Percentiles rank a stretch among this genome's conserved stretches.
Conservation (phyloP, 1,140 invertebrate genomes). For the Psilanteris sp. region DNA sequence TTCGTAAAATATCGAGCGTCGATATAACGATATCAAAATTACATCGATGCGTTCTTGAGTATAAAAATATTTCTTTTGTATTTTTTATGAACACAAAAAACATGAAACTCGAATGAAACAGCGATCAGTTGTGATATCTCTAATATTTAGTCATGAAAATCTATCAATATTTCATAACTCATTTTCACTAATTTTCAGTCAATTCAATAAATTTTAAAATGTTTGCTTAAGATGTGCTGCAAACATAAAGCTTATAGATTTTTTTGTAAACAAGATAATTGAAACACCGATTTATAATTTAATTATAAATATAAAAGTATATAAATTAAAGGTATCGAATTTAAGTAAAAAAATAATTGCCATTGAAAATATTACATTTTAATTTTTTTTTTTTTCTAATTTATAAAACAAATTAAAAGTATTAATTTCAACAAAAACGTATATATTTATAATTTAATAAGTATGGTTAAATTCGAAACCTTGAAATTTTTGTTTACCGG, state of each 20-base stretch:
- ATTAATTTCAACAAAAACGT: too few species aligned
- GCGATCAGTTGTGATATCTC: not conserved
- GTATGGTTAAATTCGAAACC: not conserved
- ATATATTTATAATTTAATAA: too few species aligned
- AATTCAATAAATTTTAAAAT: slow-evolving; percentile 4
- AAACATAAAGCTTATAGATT: slow-evolving; percentile 4
- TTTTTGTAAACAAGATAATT: not conserved
- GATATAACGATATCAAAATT: slow-evolving; percentile 16
- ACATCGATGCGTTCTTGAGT: slow-evolving; percentile 14
- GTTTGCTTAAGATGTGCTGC: not conserved
- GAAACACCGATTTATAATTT: slow-evolving; percentile 3
- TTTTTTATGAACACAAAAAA: slow-evolving; percentile 24
- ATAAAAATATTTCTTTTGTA: slow-evolving; percentile 33
- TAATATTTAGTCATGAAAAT: not conserved
- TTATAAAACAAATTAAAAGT: too few species aligned
- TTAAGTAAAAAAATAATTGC: too few species aligned
- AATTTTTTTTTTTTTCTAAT: too few species aligned
- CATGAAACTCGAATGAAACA: not conserved
- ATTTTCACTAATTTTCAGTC: slow-evolving; percentile 16
- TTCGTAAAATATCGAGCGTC: slow-evolving; percentile 1
- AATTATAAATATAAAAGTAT: not conserved
- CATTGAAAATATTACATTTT: too few species aligned
- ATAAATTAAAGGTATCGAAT: not conserved
- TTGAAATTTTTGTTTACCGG: not conserved
- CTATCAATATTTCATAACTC: slow-evolving; percentile 8